Base-by-base conservation (phyloP, 2,888 invertebrate species). In the Nomada ruficornis region DNA sequence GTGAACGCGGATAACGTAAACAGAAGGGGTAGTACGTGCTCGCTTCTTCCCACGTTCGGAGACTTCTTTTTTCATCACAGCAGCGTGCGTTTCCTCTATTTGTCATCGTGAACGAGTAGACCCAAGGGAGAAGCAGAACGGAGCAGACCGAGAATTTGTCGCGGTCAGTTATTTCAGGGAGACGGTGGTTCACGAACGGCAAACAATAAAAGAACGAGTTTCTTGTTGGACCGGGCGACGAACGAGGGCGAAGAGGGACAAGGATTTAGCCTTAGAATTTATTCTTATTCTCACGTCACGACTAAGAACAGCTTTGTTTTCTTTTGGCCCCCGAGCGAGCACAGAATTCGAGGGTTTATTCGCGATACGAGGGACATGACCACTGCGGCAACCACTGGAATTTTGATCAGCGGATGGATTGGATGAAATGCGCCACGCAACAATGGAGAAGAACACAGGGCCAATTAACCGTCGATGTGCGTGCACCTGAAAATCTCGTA, bases 241-340 rank as follows among this genome's bases (percentile, higher is more conserved):
- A 63, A 7, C n/a, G 11, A 36, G 20, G 18, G 44, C 29, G 69
- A 26, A n/a, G 52, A 36, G 20, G 2, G 23, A 2, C 13, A 4
- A 11, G 29, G 26, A 7, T 55, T 44, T 55, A 47, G 70, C 65
- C 42, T 23, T 57, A 18, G 54, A 60, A 67, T 70, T 80, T 70
- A 55, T 69, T 59, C 60, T n/a, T 70, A 55, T 69, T 59, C 54
- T 11, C 54, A 26, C n/a, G 65, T 60, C 77, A 23, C 50, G 29
- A 18, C 5, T n/a, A 18, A 29, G n/a, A 57, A 71, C 59, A 65
- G 54, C 70, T 77, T 76, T 47, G 36, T 65, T 65, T 77, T 70
- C 65, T 5, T 52, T 64, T 50, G n/a, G 60, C 52, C 29, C 36
- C 44, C 13, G 9, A 36, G 13, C 54, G 20, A 11, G 9, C 18